A percentile compares a stretch with the other conserved stretches of the same genome.
These are phyloP conservation scores for Lynx canadensis DNA, from an alignment of 2,113 vertebrate species.

Conservation along the genomic window DNA sequence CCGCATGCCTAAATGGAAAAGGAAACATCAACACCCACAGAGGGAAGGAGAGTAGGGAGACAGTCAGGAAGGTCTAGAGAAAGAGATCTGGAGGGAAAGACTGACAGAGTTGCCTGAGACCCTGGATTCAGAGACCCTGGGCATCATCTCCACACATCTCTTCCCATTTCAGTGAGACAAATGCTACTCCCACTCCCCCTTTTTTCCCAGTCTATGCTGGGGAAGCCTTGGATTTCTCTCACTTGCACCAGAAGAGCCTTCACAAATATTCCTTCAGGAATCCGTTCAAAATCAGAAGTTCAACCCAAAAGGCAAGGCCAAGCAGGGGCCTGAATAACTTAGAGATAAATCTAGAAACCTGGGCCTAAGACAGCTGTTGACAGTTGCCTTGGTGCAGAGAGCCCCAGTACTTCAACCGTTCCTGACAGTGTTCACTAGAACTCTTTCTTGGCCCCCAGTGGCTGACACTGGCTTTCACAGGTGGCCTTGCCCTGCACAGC, in stretches of 20 bases:
- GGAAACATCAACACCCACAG: neutral
- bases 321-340: neutral
- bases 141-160: accelerated
- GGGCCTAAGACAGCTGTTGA: neutral
- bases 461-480: neutral
- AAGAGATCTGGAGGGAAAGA: neutral
- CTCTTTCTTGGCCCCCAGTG: neutral
- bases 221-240: neutral
- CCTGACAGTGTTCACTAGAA: accelerated
- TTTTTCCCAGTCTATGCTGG: neutral
- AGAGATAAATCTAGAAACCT: neutral
- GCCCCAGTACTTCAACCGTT: accelerated
- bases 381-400: neutral
- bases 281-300: neutral
- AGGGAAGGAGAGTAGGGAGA: neutral
- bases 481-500: neutral
- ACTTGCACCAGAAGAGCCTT: neutral
- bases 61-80: neutral
- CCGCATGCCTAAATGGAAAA: neutral
- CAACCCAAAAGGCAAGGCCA: neutral
- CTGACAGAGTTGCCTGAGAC: neutral
- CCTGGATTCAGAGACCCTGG: neutral
- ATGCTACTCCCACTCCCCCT: neutral
- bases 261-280: neutral
- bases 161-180: neutral